Percentiles rank a stretch among this genome's conserved stretches.
phyloP scores from a whole-genome alignment of 2,113 vertebrate genomes.

The Glaucidium brasilianum region DNA sequence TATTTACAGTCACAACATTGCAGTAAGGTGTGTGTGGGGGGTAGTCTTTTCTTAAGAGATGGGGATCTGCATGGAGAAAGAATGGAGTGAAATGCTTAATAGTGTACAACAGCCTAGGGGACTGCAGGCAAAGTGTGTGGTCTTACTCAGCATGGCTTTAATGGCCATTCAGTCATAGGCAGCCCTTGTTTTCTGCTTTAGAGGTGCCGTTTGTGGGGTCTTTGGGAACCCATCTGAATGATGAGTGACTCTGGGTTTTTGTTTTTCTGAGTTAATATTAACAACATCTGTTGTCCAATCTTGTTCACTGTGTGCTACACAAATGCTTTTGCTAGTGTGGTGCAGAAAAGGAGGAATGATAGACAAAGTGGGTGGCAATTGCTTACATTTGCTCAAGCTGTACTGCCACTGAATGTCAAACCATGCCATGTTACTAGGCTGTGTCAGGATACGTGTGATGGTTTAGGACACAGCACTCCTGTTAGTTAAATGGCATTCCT shows the following conservation, averaged over 20 bases:
- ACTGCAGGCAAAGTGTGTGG: conserved; percentile 36
- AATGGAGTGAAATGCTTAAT: neutral
- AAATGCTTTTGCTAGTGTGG: neutral
- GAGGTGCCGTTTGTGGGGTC: neutral
- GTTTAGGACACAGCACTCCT: neutral
- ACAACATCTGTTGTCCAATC: conserved; percentile 8
- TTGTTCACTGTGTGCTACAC: neutral
- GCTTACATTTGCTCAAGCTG: neutral
- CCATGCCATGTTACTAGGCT: neutral
- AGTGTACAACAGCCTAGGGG: neutral
- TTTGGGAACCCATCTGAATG: neutral
- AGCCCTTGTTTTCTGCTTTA: neutral
- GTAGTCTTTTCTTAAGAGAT: neutral
- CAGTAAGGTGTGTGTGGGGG: neutral
- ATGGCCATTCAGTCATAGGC: neutral
- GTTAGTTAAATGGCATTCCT: neutral
- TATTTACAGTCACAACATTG: neutral
- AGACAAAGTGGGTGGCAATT: conserved; percentile 43
- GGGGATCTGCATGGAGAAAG: neutral
- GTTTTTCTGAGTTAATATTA: conserved; percentile 28
- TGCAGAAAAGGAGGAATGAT: conserved; percentile 2
- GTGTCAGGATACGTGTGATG: neutral
- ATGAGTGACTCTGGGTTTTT: neutral
- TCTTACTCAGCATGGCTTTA: neutral
- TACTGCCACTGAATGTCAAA: neutral